phyloP scores from a whole-genome alignment of 1,140 invertebrate genomes.

The Philotrypesis tridentata region DNA sequence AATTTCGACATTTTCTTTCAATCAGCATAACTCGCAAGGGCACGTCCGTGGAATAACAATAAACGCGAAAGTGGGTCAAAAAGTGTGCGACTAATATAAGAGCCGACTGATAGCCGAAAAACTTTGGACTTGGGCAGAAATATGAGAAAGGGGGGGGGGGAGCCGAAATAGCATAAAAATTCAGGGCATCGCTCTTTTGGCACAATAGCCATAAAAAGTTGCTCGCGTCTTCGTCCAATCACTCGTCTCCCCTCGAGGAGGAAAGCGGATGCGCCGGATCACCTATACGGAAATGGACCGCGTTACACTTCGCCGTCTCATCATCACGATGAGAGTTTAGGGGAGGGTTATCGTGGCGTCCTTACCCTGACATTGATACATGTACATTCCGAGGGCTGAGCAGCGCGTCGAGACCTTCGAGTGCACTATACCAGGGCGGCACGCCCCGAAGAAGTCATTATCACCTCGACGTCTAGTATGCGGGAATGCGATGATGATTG shows the following conservation, averaged over 20 bases:
- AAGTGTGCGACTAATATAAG: not conserved
- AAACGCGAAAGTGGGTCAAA: not conserved
- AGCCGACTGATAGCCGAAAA: not conserved
- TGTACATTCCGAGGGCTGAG: not conserved
- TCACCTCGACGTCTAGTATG: not conserved
- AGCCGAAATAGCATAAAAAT: too few species aligned
- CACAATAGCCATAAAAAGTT: not conserved
- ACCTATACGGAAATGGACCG: not conserved
- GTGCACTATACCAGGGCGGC: not conserved
- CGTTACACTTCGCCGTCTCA: not conserved
- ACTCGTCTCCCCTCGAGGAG: not conserved
- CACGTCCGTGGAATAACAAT: not conserved
- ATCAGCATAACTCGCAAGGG: not conserved
- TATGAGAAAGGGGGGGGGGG: not conserved
- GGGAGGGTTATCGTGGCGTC: not conserved
- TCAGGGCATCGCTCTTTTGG: not conserved
- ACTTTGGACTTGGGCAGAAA: not conserved
- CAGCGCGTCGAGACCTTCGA: not conserved
- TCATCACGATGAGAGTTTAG: not conserved
- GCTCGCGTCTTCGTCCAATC: not conserved
- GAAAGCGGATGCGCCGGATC: not conserved
- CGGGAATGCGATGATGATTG: not conserved
- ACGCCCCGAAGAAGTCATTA: slow-evolving; percentile 1
- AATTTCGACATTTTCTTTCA: not conserved
- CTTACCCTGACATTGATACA: slow-evolving; percentile 14